Conservation (phyloP, 2,113 vertebrate species). For the Lagopus leucura region DNA sequence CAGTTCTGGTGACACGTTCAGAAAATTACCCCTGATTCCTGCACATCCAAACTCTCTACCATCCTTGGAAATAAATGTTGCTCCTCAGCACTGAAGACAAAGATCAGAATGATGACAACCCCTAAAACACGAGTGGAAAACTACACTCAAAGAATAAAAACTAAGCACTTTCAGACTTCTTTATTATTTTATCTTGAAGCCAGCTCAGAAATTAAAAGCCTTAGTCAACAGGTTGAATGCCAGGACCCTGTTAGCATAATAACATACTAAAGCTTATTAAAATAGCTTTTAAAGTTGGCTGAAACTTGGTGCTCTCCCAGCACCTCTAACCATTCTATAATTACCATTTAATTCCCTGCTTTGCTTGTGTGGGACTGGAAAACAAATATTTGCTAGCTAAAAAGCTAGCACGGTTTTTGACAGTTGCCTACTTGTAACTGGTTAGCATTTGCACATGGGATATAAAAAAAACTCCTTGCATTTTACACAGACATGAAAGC, state of each 20-base stretch:
- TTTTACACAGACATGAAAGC: neutral
- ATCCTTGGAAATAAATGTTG: neutral
- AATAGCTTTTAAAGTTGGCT: constrained; percentile 11
- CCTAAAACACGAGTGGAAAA: neutral
- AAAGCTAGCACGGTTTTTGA: neutral
- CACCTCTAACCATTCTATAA: constrained; percentile 9
- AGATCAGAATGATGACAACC: neutral
- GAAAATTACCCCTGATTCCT: neutral
- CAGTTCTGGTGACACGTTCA: neutral
- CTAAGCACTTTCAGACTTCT: neutral
- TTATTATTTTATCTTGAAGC: neutral
- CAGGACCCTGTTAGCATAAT: neutral
- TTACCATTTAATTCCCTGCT: neutral
- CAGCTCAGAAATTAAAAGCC: neutral
- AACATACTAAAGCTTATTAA: neutral
- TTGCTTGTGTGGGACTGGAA: constrained; percentile 4
- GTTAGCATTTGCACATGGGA: neutral
- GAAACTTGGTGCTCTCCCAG: neutral
- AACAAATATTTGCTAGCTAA: constrained; percentile 47
- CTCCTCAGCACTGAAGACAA: neutral
- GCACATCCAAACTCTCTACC: neutral
- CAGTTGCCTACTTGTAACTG: neutral
- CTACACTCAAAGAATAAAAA: neutral
- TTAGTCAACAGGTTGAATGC: neutral
- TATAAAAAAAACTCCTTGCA: neutral